Evolutionary conservation across 2,888 invertebrate genomes (phyloP), one percentile per base, ranked within the genome.

Genomic region (Adelognathus sp.): DNA sequence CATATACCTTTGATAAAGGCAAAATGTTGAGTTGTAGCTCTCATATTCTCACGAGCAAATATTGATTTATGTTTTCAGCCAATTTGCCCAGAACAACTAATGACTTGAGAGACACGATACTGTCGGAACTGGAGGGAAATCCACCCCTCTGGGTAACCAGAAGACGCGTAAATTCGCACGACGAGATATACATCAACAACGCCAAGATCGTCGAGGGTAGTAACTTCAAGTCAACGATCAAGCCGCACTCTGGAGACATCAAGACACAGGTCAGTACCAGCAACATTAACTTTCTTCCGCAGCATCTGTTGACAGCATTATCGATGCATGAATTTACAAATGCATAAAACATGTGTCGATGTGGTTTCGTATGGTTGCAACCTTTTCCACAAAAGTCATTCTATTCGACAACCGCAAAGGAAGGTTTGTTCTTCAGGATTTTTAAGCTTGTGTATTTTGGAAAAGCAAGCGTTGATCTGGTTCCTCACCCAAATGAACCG

Each of bases 121-220:
- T 95, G 16, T 96, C 97, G 24, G 96, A 97, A 90, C 93, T 96
- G 86, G 95, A 96, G 76, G 97, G 97, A 16, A 97, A 96, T 92
- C 97, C 97, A 0, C 96, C 97, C 0, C 92, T 97, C 64, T 97
- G 97, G 95, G 95, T 97, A 79, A 97, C 97, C 63, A 93, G 94
- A 82, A 94, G 93, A 76, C 93, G 93, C 11, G 93, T 93, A 56
- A 87, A 93, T 91, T 94, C 94, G 85, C 91, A 92, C 50, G 94
- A 95, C 75, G 96, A 97, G 83, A 94, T 97, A 85, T 98, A 94
- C 92, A 95, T 98, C 79, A 98, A 98, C 92, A 97, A 98, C 90
- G 98, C 97, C 1, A 95, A 95, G 88, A 94, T 98, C 66, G 92
- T 96, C 84, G 93, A 94, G 76, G 94, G 94, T 76, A 96, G 96